Base-by-base conservation (phyloP, 1,140 invertebrate species). In the Venustaconcha ellipsiformis region DNA sequence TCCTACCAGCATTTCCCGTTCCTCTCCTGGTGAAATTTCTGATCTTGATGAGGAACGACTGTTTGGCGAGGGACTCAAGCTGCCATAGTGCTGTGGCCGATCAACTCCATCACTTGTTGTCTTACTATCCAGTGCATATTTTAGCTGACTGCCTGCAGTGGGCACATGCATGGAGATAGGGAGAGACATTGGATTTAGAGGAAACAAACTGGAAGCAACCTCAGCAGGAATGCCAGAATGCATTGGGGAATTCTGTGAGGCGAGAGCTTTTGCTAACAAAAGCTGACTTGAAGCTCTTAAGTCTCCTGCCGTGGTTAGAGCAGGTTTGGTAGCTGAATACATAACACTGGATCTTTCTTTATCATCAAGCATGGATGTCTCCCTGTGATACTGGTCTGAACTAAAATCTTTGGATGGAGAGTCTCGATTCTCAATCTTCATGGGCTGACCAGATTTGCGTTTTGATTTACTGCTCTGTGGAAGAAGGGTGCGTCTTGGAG, bases 401-500 rank as follows among this genome's bases (percentile, higher is more conserved):
- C 37, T 48, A 48, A 6, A 48, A 48, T 48, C 37, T 48, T 48
- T 48, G 37, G 37, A 48, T 6, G 37, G 37, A 48, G 37, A 48
- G 11, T 48, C 37, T 11, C 37, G 11, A 48, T 48, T 48, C 37
- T 48, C 37, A 48, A 48, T 48, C 11, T 48, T 48, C 37, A 48
- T 48, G 11, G 37, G 37, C 11, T 48, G 37, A 48, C 37, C 37
- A 0, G 37, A 48, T 48, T 48, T 48, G 37, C 37, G 37, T 48
- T 48, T 48, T 48, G 37, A 48, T 18, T 78, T 70, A n/a, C 57
- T 26, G 56, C 59, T 59, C 17, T 66, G 60, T 37, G 81, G 74
- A 57, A 86, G 67, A 18, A 84, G 75, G 15, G 75, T 78, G 56
- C 80, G 72, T 68, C 82, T 84, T 3, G 85, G 85, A 14, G 85